Evolutionary conservation across 1,140 invertebrate genomes (phyloP), one percentile per base, ranked within the genome.

Genomic region (Copidosoma floridanum): DNA sequence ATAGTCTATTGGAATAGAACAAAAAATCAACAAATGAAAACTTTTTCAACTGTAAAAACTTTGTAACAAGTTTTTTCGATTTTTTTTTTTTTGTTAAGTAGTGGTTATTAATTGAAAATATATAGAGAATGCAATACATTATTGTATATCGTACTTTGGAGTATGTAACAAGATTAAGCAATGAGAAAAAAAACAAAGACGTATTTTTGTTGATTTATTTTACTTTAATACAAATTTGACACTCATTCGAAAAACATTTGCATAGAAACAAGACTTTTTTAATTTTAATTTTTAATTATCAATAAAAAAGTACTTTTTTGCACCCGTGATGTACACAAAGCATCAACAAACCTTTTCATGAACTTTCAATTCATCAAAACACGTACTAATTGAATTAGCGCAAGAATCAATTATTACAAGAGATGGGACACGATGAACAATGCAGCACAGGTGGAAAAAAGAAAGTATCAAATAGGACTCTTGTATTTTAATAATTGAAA

Each of bases 201-300:
- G 38, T 70, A 71, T 71, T 68, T 72, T 68, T 68, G 66, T 69
- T 71, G 75, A 74, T 78, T 78, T 75, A 78, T 76, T n/a, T 78
- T 76, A 72, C 65, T 75, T 73, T 74, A 70, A 76, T 76, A 76
- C 73, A 76, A 76, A 76, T 74, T 75, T 75, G 70, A 75, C 72
- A 76, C 73, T 73, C 74, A 76, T 71, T 72, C 72, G 69, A 68
- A 71, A 53, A 38, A 60, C 72, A 64, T 66, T 70, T 70, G 67
- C 68, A 59, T 70, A 64, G 63, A 75, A 71, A 67, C 51, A 71
- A 70, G 67, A 67, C 48, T 61, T 65, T 50, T 55, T 69, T 60
- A 65, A 65, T 71, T 67, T 68, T 65, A 46, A 60, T 69, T n/a
- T n/a, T n/a, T n/a, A n/a, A n/a, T 63, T 46, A 50, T 60, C 60